phyloP scores from a whole-genome alignment of 2,888 invertebrate genomes.

The Eupithecia dodoneata region DNA sequence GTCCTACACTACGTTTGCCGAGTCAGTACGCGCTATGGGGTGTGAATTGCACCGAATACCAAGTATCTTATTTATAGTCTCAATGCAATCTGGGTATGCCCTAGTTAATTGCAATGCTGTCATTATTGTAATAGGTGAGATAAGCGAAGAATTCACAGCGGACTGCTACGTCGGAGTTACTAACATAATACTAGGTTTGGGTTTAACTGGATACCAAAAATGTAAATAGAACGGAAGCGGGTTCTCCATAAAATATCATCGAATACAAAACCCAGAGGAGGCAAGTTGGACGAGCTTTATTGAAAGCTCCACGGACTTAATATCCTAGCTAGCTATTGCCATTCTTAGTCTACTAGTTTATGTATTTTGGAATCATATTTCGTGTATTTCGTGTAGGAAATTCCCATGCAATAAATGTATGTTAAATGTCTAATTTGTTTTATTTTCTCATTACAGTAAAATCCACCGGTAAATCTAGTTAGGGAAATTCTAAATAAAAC shows the following conservation, averaged over 20 bases:
- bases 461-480: neutral
- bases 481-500: neutral
- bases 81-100: conserved; percentile 3
- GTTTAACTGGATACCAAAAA: conserved; percentile 67
- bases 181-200: conserved; percentile 36
- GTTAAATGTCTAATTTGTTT: too few species aligned
- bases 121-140: conserved; percentile 19
- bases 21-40: neutral
- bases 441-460: too few species aligned
- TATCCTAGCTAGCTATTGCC: conserved; percentile 41
- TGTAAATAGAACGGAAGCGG: conserved; percentile 56
- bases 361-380: neutral
- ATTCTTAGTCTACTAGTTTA: neutral
- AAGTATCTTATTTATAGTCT: neutral
- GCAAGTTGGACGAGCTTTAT: conserved; percentile 56
- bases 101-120: conserved; percentile 21
- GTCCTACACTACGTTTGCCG: too few species aligned
- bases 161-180: conserved; percentile 36
- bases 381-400: too few species aligned
- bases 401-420: too few species aligned
- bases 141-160: conserved; percentile 55
- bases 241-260: conserved; percentile 54
- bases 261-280: conserved; percentile 61
- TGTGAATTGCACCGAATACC: neutral
- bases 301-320: conserved; percentile 51